Conservation (phyloP, 2,888 invertebrate genomes). For the Drosophila tripunctata region DNA sequence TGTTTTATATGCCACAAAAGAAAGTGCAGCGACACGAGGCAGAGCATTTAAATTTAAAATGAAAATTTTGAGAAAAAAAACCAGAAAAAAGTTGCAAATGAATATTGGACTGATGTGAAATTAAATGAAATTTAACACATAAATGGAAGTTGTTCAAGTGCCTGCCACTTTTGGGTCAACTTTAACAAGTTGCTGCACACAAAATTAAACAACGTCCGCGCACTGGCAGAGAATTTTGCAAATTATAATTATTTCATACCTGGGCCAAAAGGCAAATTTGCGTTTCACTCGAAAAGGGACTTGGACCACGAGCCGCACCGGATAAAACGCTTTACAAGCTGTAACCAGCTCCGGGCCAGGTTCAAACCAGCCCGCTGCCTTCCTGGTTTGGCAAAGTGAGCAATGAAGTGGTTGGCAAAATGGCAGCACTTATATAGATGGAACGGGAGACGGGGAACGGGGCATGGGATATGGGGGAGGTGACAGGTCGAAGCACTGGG, state of each 20-base stretch:
- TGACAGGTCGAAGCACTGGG: slow-evolving; percentile 64
- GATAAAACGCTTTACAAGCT: slow-evolving; percentile 66
- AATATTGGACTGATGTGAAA: slow-evolving; percentile 1
- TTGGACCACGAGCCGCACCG: slow-evolving; percentile 35
- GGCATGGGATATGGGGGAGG: slow-evolving; percentile 4
- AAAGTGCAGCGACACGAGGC: slow-evolving; percentile 36
- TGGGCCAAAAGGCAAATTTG: slow-evolving; percentile 69
- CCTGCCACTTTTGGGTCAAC: slow-evolving; percentile 45
- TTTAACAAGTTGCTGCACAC: slow-evolving; percentile 68
- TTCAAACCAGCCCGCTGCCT: not conserved
- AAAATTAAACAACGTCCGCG: slow-evolving; percentile 66
- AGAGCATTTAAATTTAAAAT: slow-evolving; percentile 10
- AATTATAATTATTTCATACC: slow-evolving; percentile 75
- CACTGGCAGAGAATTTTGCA: slow-evolving; percentile 48
- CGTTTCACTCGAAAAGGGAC: slow-evolving; percentile 64
- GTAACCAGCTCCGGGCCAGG: slow-evolving; percentile 34
- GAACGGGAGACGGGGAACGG: not conserved
- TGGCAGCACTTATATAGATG: slow-evolving; percentile 44
- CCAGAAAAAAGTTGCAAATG: not conserved
- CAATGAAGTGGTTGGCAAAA: slow-evolving; percentile 64
- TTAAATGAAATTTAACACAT: slow-evolving; percentile 38
- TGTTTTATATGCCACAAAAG: slow-evolving; percentile 57
- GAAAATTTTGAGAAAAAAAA: not conserved
- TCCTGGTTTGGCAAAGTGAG: slow-evolving; percentile 43
- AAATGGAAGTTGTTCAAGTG: slow-evolving; percentile 45